Percentiles rank a stretch among this genome's conserved stretches.
Evolutionary conservation across 2,888 invertebrate species (phyloP).

Genomic region (Chrysodeixis includens): DNA sequence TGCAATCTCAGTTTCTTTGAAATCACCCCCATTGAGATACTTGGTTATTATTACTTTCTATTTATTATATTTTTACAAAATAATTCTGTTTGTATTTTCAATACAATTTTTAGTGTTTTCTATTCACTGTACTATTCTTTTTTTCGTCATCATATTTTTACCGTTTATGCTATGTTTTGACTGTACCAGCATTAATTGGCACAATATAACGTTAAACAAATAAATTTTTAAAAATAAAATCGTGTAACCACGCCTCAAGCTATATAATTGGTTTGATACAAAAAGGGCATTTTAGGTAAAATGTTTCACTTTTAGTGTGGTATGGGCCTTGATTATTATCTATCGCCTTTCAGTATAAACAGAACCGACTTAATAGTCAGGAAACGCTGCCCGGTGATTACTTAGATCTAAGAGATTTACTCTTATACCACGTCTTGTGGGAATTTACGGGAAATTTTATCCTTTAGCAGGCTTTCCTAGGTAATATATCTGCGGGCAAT

Average conservation of each 20-base stretch:
- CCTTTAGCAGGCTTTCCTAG: constrained; percentile 11
- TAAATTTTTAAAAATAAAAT: constrained; percentile 2
- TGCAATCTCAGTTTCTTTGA: constrained; percentile 7
- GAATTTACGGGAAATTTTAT: constrained; percentile 18
- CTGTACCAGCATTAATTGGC: too few species aligned
- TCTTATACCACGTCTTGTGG: neutral
- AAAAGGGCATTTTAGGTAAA: constrained; percentile 39
- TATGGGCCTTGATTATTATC: constrained; percentile 36
- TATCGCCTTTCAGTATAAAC: constrained; percentile 21
- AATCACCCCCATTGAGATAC: neutral
- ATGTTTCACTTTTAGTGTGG: constrained; percentile 26
- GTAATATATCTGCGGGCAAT: constrained; percentile 9
- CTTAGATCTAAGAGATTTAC: constrained; percentile 8
- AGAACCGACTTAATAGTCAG: constrained; percentile 9
- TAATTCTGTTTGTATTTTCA: too few species aligned
- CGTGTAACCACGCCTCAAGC: constrained; percentile 30
- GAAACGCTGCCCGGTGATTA: constrained; percentile 2
- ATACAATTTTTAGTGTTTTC: too few species aligned
- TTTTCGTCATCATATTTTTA: too few species aligned
- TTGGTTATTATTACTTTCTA: neutral
- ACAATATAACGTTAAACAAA: too few species aligned
- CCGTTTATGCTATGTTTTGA: too few species aligned
- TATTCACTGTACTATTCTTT: too few species aligned
- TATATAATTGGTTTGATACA: constrained; percentile 26
- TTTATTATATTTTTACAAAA: neutral